Conservation (phyloP, 2,113 vertebrate genomes). For the Otolemur garnettii region DNA sequence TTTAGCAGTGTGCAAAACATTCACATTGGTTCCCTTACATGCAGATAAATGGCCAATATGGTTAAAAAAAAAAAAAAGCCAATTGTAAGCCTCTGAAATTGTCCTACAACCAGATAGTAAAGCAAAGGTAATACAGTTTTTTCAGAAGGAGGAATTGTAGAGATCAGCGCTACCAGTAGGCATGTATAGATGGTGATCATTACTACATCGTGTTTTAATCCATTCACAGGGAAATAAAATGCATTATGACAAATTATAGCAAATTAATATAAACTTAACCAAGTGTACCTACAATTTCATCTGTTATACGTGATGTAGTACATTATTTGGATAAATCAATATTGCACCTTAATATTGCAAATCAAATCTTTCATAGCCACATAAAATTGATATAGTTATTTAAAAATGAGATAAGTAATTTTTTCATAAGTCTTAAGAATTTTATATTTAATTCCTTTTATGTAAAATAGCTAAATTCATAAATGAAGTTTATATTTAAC, state of each 20-base stretch:
- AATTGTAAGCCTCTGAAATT: background rate
- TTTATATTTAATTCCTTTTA: slow-evolving; percentile 76
- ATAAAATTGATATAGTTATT: background rate
- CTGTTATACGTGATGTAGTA: background rate
- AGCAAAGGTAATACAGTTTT: background rate
- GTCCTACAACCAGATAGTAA: background rate
- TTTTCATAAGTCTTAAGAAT: slow-evolving; percentile 63
- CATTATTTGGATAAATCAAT: background rate
- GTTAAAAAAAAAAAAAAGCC: background rate
- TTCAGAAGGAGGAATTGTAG: background rate
- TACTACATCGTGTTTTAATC: background rate
- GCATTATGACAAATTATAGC: background rate
- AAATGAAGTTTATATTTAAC: slow-evolving; percentile 80
- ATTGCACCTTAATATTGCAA: background rate
- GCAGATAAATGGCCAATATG: background rate
- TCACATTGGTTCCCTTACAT: background rate
- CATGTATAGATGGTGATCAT: background rate
- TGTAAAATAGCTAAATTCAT: slow-evolving; percentile 76
- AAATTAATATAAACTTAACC: background rate
- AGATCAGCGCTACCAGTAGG: background rate
- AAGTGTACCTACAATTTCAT: background rate
- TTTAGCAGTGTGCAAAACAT: background rate
- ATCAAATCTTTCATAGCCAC: background rate
- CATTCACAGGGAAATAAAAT: background rate
- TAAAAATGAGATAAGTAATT: background rate